Conservation (phyloP, 2,113 vertebrate genomes). For the Nothobranchius kuhntae region DNA sequence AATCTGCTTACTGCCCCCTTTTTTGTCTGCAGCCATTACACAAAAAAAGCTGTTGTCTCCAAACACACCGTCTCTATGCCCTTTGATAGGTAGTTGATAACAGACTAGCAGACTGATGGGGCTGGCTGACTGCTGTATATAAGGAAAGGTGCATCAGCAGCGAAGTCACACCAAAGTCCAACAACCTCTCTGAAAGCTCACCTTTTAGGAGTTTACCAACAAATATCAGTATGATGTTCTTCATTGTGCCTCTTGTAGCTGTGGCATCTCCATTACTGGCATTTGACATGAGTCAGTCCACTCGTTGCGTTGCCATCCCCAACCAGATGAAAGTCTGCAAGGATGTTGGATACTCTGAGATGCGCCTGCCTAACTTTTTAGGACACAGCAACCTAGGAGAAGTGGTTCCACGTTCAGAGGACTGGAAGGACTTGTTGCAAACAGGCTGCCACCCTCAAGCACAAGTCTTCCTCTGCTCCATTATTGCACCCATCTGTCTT, state of each 20-base stretch:
- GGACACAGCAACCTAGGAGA: constrained; percentile 86
- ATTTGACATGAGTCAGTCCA: constrained; percentile 88
- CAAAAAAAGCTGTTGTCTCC: constrained; percentile 78
- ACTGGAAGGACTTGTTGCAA: constrained; percentile 82
- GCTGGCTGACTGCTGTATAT: constrained; percentile 70
- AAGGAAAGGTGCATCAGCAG: constrained; percentile 40
- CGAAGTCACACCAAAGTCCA: constrained; percentile 9
- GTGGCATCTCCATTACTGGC: constrained; percentile 48
- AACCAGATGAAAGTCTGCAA: constrained; percentile 85
- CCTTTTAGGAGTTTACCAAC: constrained; percentile 8
- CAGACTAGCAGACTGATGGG: constrained; percentile 69
- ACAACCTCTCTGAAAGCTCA: constrained; percentile 7
- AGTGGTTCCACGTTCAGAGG: constrained; percentile 81
- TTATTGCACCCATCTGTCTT: constrained; percentile 87
- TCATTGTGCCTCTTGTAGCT: constrained; percentile 44
- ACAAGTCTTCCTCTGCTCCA: constrained; percentile 86
- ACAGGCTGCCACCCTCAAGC: constrained; percentile 86
- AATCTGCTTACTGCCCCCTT: constrained; percentile 45
- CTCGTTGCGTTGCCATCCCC: constrained; percentile 86
- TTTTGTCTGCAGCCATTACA: constrained; percentile 73
- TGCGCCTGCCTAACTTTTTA: constrained; percentile 90
- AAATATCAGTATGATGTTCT: constrained; percentile 53
- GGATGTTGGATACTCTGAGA: constrained; percentile 86
- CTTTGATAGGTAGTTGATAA: constrained; percentile 81
- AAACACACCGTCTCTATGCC: constrained; percentile 74